Percentiles rank a stretch among this genome's conserved stretches.
These are phyloP conservation scores for Ophion obscuratus DNA, from an alignment of 2,888 invertebrate species.

Conservation along the genomic window DNA sequence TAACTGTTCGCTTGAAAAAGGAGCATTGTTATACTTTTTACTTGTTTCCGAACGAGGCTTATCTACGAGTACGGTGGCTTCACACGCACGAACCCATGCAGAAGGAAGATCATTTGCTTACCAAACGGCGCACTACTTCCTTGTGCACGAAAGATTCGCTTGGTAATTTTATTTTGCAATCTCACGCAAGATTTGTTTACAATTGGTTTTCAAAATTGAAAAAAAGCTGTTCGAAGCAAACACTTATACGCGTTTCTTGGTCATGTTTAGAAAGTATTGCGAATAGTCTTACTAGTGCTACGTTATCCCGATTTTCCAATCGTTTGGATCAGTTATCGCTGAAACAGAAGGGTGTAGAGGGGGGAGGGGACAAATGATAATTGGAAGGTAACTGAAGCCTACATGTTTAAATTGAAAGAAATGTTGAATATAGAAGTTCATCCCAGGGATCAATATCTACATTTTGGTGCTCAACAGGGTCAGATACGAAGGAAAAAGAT, in stretches of 20 bases:
- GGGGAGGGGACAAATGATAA: no score
- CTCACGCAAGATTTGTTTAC: not conserved
- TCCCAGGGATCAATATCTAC: not conserved
- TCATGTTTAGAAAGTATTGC: no score
- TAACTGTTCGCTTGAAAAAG: not conserved
- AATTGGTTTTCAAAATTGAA: not conserved
- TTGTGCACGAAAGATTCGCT: not conserved
- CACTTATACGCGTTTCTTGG: no score
- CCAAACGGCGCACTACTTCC: not conserved
- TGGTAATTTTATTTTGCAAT: not conserved
- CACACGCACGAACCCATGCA: slow-evolving; percentile 1
- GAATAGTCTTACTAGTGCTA: no score
- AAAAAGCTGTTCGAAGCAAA: not conserved
- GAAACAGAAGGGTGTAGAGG: no score
- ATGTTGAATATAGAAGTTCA: not conserved
- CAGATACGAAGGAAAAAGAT: not conserved
- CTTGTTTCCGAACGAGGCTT: not conserved
- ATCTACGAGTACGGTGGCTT: not conserved
- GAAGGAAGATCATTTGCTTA: not conserved
- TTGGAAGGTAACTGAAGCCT: no score
- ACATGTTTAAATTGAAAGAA: not conserved
- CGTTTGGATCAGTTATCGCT: not conserved
- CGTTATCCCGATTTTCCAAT: not conserved
- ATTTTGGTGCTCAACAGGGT: not conserved
- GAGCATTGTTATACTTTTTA: not conserved